phyloP scores from a whole-genome alignment of 2,113 vertebrate species.

The Bothrops jararaca region DNA sequence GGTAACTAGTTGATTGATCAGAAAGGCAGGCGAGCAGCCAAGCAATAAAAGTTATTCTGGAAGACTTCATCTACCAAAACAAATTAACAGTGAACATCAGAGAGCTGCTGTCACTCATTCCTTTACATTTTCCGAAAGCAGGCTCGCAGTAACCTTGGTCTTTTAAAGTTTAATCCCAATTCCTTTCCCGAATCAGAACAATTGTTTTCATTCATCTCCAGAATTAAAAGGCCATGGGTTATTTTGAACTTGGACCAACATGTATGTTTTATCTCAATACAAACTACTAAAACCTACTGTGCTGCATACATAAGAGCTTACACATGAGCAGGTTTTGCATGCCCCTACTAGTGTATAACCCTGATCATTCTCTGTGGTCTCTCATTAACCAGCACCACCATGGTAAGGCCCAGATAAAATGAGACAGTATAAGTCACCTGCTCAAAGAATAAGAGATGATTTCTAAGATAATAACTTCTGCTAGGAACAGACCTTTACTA shows the following conservation, averaged over 20 bases:
- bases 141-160: not conserved
- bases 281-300: not conserved
- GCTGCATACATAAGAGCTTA: not conserved
- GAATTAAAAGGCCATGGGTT: not conserved
- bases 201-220: not conserved
- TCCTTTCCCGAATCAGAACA: not conserved
- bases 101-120: not conserved
- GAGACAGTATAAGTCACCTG: not conserved
- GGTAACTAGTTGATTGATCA: constrained; percentile 60
- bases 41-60: constrained; percentile 29
- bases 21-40: constrained; percentile 30
- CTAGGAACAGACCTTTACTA: not conserved
- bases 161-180: not conserved
- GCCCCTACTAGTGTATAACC: not conserved
- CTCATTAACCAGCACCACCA: too few species aligned
- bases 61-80: constrained; percentile 64
- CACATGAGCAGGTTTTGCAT: not conserved
- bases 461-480: not conserved
- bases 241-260: not conserved
- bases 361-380: not conserved
- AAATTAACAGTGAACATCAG: not conserved
- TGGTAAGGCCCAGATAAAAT: not conserved
- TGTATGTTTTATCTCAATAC: not conserved
- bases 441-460: not conserved
- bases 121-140: not conserved